Evolutionary conservation across 2,888 invertebrate genomes (phyloP).

Genomic region (Deladenus siricidicola): DNA sequence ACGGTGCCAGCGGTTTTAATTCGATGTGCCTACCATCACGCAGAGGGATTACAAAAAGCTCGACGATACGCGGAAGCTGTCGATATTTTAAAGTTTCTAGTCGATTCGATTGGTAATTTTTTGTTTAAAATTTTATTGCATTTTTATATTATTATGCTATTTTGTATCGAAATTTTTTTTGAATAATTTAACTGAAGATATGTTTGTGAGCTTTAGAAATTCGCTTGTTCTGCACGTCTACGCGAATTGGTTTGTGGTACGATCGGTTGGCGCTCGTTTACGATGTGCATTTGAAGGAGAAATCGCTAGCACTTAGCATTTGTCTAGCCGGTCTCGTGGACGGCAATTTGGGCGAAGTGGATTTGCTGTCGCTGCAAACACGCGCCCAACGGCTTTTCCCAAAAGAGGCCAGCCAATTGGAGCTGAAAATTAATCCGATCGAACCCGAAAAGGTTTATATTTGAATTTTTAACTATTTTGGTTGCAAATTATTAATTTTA

Average conservation of each 20-base stretch:
- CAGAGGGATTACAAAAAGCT: not conserved
- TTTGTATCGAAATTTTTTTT: too few relatives aligned
- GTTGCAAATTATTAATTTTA: too few relatives aligned
- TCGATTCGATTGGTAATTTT: not conserved
- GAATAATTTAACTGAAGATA: too few relatives aligned
- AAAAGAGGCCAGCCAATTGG: not conserved
- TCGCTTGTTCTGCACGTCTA: not conserved
- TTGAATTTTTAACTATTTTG: not conserved
- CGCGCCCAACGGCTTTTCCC: slow-evolving; percentile 23
- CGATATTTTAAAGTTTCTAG: not conserved
- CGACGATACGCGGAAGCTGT: not conserved
- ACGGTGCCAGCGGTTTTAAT: not conserved
- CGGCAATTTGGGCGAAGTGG: slow-evolving; percentile 14
- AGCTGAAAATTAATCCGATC: not conserved
- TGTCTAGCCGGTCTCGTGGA: slow-evolving; percentile 16
- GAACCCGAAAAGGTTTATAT: slow-evolving; percentile 23
- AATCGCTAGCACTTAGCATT: slow-evolving; percentile 39
- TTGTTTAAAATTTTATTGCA: not conserved
- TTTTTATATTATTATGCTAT: too few relatives aligned
- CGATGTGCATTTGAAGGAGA: slow-evolving; percentile 55
- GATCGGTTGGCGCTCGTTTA: not conserved
- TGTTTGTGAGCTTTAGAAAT: too few relatives aligned
- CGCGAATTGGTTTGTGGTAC: not conserved
- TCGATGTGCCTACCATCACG: not conserved
- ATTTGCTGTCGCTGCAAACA: slow-evolving; percentile 33